Percentiles rank a stretch among this genome's conserved stretches.
phyloP scores from a whole-genome alignment of 2,888 invertebrate species.

The Neoitamus cyanurus region DNA sequence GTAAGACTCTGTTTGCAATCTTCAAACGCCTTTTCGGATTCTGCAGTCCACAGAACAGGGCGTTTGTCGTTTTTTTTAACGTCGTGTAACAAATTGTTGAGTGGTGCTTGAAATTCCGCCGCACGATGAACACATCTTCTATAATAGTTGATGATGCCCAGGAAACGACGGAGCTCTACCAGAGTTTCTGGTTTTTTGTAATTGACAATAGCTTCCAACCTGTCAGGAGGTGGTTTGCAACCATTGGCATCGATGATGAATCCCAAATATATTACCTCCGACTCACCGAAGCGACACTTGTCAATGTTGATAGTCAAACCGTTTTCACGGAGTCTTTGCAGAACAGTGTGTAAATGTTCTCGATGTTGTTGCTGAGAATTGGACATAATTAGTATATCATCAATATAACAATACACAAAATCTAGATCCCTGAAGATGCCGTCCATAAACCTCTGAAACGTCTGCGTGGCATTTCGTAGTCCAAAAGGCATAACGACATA shows the following conservation, averaged over 20 bases:
- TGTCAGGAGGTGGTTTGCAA: background rate
- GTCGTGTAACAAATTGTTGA: background rate
- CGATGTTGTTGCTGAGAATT: slow-evolving; percentile 30
- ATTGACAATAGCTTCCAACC: background rate
- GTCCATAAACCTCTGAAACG: slow-evolving; percentile 5
- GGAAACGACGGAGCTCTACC: background rate
- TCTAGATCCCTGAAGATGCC: background rate
- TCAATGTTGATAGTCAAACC: background rate
- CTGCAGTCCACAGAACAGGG: background rate
- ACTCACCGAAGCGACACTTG: background rate
- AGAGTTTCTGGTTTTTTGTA: background rate
- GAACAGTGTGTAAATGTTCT: background rate
- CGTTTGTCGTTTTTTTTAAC: background rate
- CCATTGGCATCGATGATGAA: background rate
- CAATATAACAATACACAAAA: background rate
- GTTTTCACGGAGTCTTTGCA: background rate
- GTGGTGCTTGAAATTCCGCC: background rate
- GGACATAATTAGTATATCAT: background rate
- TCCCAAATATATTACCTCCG: background rate
- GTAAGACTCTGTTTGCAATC: background rate
- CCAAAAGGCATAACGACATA: background rate
- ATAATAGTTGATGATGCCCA: slow-evolving; percentile 2
- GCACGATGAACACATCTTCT: background rate
- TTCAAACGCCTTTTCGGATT: background rate
- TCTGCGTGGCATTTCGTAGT: slow-evolving; percentile 34